Evolutionary conservation across 2,797 vertebrate genomes (phyloP).

Genomic region (Carduelis carduelis): DNA sequence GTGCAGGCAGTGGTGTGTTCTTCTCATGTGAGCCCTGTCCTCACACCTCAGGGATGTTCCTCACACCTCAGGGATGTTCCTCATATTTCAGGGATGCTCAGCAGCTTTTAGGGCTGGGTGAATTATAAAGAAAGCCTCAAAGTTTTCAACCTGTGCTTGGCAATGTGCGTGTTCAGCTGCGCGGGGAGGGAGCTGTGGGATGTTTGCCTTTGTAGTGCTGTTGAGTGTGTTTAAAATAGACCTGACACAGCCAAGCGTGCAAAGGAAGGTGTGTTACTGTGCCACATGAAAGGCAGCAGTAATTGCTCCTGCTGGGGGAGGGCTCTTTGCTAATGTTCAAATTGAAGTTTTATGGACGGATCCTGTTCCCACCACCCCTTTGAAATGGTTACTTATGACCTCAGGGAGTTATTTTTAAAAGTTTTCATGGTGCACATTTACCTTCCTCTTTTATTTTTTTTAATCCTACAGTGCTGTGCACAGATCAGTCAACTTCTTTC

Average conservation of each 20-base stretch:
- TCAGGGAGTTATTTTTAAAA: slow-evolving; percentile 1
- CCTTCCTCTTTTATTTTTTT: not conserved
- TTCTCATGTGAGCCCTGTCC: fast-evolving
- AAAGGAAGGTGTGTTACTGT: not conserved
- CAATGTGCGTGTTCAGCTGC: not conserved
- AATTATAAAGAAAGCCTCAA: not conserved
- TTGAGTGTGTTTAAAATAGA: not conserved
- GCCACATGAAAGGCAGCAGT: slow-evolving; percentile 40
- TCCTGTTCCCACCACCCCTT: slow-evolving; percentile 14
- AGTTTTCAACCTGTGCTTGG: not conserved
- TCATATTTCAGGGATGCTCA: not conserved
- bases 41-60: not conserved
- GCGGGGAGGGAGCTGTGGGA: not conserved
- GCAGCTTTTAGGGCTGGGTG: not conserved
- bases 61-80: not conserved
- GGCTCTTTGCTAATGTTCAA: not conserved
- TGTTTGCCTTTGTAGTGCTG: not conserved
- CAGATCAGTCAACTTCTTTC: not conserved
- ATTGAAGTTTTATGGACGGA: slow-evolving; percentile 17
- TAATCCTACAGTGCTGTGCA: not conserved
- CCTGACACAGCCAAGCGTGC: not conserved
- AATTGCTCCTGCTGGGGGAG: not conserved
- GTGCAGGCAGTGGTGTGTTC: not conserved
- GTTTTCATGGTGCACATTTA: not conserved
- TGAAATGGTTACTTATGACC: slow-evolving; percentile 46